These are phyloP conservation scores for Onychomys leucogaster DNA, from an alignment of 2,797 vertebrate species.

Conservation along the genomic window DNA sequence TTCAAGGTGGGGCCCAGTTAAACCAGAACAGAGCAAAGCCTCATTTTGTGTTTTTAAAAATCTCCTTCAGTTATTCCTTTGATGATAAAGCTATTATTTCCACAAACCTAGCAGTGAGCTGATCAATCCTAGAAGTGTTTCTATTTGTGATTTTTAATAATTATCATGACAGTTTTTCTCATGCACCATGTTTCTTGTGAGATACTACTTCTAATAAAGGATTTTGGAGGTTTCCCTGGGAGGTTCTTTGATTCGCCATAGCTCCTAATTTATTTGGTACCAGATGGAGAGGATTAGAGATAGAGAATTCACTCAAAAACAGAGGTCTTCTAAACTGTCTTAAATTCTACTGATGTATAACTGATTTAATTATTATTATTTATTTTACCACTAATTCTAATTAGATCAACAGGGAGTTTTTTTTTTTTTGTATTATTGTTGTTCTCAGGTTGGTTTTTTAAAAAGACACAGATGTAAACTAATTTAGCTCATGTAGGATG, in stretches of 20 bases:
- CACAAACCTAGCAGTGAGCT: not conserved
- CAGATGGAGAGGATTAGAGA: not conserved
- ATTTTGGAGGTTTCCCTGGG: conserved; percentile 11
- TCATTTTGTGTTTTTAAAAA: not conserved
- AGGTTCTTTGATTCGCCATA: conserved; percentile 21
- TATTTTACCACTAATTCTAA: conserved; percentile 61
- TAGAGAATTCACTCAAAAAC: conserved; percentile 20
- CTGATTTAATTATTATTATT: conserved; percentile 63
- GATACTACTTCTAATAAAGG: conserved; percentile 27
- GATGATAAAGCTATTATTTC: conserved; percentile 21
- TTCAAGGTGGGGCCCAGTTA: not conserved
- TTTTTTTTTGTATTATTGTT: not conserved
- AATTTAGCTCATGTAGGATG: not conserved
- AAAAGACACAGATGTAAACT: conserved; percentile 35
- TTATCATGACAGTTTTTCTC: conserved; percentile 1
- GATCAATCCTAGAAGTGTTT: conserved; percentile 25
- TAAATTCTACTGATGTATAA: not conserved
- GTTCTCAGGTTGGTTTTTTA: not conserved
- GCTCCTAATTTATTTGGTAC: conserved; percentile 53
- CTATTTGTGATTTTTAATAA: conserved; percentile 53
- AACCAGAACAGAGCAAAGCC: conserved; percentile 34
- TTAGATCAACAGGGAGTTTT: conserved; percentile 59
- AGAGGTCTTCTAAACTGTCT: not conserved
- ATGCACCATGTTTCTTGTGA: conserved; percentile 6
- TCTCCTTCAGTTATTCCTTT: conserved; percentile 31